A percentile compares a stretch with the other conserved stretches of the same genome.
Conservation (phyloP, 2,113 vertebrate genomes). For the Gymnobelideus leadbeateri region DNA sequence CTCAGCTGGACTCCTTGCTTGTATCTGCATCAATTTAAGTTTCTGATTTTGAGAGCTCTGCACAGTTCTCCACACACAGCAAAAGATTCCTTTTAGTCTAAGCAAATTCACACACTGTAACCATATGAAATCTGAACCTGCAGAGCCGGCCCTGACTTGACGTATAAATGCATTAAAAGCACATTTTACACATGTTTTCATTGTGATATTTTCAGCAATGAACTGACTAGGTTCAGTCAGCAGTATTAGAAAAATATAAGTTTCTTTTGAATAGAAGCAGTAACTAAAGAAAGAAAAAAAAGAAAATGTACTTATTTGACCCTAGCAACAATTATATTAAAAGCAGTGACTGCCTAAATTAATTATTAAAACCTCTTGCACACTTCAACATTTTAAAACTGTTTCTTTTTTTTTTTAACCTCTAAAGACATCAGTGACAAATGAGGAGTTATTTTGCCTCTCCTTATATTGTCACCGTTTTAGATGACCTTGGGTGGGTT, state of each 20-base stretch:
- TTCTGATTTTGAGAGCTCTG: not conserved
- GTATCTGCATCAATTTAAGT: not conserved
- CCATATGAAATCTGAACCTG: not conserved
- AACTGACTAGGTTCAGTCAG: not conserved
- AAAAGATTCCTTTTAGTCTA: not conserved
- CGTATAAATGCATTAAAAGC: not conserved
- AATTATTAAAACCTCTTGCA: not conserved
- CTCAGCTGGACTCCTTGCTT: not conserved
- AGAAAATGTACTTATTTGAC: not conserved
- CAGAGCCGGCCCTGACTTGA: not conserved
- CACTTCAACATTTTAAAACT: not conserved
- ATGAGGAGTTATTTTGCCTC: rapidly evolving
- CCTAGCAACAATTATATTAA: not conserved
- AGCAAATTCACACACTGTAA: not conserved
- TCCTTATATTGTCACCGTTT: not conserved
- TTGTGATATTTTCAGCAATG: not conserved
- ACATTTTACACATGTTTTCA: not conserved
- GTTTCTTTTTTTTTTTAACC: rapidly evolving
- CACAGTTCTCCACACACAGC: not conserved
- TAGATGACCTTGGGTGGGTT: not conserved
- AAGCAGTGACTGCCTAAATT: rapidly evolving
- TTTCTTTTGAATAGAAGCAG: not conserved
- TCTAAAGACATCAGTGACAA: not conserved
- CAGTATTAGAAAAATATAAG: rapidly evolving
- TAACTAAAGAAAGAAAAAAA: not conserved